phyloP scores from a whole-genome alignment of 2,113 vertebrate species.

The Salvelinus fontinalis region DNA sequence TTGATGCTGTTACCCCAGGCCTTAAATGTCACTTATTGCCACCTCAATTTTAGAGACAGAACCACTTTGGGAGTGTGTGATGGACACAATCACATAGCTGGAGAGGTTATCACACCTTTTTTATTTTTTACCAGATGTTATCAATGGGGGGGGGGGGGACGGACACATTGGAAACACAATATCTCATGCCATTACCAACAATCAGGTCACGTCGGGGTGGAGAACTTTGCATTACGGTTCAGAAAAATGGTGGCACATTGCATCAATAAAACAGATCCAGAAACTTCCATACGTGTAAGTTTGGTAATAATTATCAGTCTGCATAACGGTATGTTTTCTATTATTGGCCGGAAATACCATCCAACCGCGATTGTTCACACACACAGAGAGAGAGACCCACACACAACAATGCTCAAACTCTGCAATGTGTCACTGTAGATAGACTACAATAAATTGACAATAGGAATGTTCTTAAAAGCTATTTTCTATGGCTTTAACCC shows the following conservation, averaged over 20 bases:
- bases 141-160: constrained; percentile 32
- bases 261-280: constrained; percentile 52
- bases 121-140: constrained; percentile 61
- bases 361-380: not conserved
- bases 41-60: too few relatives aligned
- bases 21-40: too few relatives aligned
- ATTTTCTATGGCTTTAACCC: too few relatives aligned
- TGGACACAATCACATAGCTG: not conserved
- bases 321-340: constrained; percentile 58
- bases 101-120: constrained; percentile 34
- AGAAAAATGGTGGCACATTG: constrained; percentile 60
- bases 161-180: constrained; percentile 57
- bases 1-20: too few relatives aligned
- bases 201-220: constrained; percentile 55
- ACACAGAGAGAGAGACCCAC: constrained; percentile 7
- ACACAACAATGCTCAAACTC: constrained; percentile 25
- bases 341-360: constrained; percentile 36
- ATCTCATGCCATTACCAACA: constrained; percentile 48
- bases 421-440: constrained; percentile 32
- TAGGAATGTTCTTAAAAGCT: too few relatives aligned
- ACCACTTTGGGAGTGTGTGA: too few relatives aligned
- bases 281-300: constrained; percentile 11
- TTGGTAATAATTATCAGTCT: constrained; percentile 54
- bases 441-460: too few relatives aligned
- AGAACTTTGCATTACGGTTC: constrained; percentile 39